These are phyloP conservation scores for Fregetta grallaria DNA, from an alignment of 2,113 vertebrate species.

Conservation along the genomic window DNA sequence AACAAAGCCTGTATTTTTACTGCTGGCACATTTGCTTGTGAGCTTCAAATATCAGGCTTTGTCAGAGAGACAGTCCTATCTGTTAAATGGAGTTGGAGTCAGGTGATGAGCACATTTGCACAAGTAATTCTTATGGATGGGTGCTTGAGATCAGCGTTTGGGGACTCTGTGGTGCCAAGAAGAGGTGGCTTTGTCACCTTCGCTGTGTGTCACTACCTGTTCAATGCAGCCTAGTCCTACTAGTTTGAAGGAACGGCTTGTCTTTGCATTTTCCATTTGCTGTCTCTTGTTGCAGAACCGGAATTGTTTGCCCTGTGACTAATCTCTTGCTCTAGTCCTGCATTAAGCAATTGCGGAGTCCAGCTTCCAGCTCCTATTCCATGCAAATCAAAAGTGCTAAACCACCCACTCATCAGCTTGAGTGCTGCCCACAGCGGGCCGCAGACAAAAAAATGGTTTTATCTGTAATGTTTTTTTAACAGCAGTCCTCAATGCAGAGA, in stretches of 20 bases:
- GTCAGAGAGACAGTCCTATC: not conserved
- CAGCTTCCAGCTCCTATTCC: not conserved
- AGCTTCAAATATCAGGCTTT: not conserved
- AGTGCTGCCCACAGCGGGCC: not conserved
- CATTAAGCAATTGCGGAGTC: not conserved
- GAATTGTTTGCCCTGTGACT: not conserved
- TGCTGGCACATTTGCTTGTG: not conserved
- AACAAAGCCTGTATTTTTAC: not conserved
- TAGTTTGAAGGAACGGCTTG: not conserved
- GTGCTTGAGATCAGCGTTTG: not conserved
- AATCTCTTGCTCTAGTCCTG: not conserved
- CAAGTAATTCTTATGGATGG: fast-evolving
- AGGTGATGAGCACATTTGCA: not conserved
- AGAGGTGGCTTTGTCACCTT: not conserved
- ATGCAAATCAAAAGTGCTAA: not conserved
- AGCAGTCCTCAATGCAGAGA: not conserved
- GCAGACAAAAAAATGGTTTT: not conserved
- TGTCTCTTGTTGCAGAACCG: not conserved
- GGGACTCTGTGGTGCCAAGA: not conserved
- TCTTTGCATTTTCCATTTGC: not conserved
- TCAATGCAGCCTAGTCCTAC: not conserved
- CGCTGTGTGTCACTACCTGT: not conserved
- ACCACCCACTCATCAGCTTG: not conserved
- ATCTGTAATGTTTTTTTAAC: not conserved
- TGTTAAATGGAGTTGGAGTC: not conserved